Evolutionary conservation across 2,797 vertebrate genomes (phyloP), one percentile per base, ranked within the genome.

Genomic region (Crenuchus spilurus): DNA sequence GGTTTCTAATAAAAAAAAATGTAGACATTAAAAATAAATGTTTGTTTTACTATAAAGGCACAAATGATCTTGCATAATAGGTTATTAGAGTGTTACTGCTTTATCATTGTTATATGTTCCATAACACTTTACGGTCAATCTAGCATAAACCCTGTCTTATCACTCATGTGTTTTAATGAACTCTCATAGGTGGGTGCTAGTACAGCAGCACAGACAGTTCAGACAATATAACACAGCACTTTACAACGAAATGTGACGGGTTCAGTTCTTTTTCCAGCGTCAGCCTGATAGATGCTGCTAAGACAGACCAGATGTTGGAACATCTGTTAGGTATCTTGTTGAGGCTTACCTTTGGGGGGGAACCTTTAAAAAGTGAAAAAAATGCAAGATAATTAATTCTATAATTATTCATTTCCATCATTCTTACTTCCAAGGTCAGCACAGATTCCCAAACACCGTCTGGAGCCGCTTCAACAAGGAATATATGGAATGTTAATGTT

Each of bases 251-350:
- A 46, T 64, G 24, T 11, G 61, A 37, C 39, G 20, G 18, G 2
- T 13, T 39, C 16, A 48, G 18, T 48, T 20, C 22, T 60, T 14
- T 63, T 63, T 41, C 6, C 24, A 31, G 7, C 1, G 18, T 64
- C 51, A 60, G 41, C 26, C 28, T 30, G 24, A 48, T 64, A 48
- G 9, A 48, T 48, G 26, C 54, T 49, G 44, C 3, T 48, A 62
- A 60, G 9, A 37, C 51, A 9, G 41, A 9, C 72, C 89, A 91
- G 88, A 86, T 91, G 89, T 79, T 84, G 80, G 69, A 90, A 86
- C 89, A 89, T 88, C 88, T 91, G 88, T 78, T 79, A 64, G 55
- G 83, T 81, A 84, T 81, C 84, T 87, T 85, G 76, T 80, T 86
- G 74, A 72, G 82, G 80, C 73, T 79, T 84, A 86, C 88, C 89